These are phyloP conservation scores for Plestiodon gilberti DNA, from an alignment of 2,113 vertebrate species.

Conservation along the genomic window DNA sequence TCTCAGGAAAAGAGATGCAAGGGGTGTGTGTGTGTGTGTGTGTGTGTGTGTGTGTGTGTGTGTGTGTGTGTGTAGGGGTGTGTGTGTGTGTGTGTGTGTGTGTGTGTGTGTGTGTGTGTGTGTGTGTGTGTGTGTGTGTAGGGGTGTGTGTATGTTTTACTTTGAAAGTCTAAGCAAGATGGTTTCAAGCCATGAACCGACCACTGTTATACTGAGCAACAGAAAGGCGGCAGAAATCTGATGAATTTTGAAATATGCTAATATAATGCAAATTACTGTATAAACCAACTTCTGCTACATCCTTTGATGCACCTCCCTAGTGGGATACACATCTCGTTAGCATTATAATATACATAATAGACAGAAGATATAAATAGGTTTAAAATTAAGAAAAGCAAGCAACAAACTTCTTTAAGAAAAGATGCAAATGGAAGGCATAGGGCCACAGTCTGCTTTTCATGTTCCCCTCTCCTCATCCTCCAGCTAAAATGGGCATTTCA, in stretches of 20 bases:
- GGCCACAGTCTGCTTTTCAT: not conserved
- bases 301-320: conserved; percentile 28
- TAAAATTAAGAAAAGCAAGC: conserved; percentile 22
- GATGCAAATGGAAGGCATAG: not conserved
- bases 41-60: too few species aligned
- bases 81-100: too few species aligned
- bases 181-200: conserved; percentile 24
- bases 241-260: conserved; percentile 34
- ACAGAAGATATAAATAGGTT: conserved; percentile 22
- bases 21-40: too few species aligned
- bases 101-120: too few species aligned
- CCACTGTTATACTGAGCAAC: not conserved
- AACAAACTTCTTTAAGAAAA: not conserved
- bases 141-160: too few species aligned
- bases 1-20: not conserved
- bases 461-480: not conserved
- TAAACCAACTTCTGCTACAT: not conserved
- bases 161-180: not conserved
- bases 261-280: not conserved
- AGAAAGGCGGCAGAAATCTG: conserved; percentile 9
- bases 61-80: too few species aligned
- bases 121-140: too few species aligned
- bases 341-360: conserved; percentile 13
- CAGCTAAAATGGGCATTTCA: not conserved
- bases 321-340: not conserved